Evolutionary conservation across 1,140 invertebrate genomes (phyloP).

Genomic region (honey bee (Apis mellifera)): Amel_HAv3.1 CM009940.2:7632501-7633000

Average conservation of each 20-base stretch:
- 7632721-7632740: conserved; percentile 62
- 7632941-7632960: background rate
- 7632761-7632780: conserved; percentile 71
- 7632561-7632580: background rate
- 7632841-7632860: background rate
- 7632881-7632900: background rate
- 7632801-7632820: conserved; percentile 68
- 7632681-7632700: conserved; percentile 57
- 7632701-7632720: conserved; percentile 61
- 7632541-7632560: background rate
- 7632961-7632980: conserved; percentile 58
- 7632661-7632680: conserved; percentile 72
- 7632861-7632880: background rate
- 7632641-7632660: conserved; percentile 48
- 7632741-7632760: conserved; percentile 75
- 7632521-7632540: too few relatives aligned
- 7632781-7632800: conserved; percentile 64
- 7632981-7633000: conserved; percentile 62
- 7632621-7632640: conserved; percentile 23
- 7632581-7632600: conserved; percentile 38
- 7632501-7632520: too few relatives aligned
- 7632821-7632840: conserved; percentile 46
- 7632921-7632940: conserved; percentile 1
- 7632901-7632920: background rate
- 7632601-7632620: conserved; percentile 66